Percentiles rank a stretch among this genome's conserved stretches.
Evolutionary conservation across 2,888 invertebrate species (phyloP).

Genomic region (Bimastos eiseni): DNA sequence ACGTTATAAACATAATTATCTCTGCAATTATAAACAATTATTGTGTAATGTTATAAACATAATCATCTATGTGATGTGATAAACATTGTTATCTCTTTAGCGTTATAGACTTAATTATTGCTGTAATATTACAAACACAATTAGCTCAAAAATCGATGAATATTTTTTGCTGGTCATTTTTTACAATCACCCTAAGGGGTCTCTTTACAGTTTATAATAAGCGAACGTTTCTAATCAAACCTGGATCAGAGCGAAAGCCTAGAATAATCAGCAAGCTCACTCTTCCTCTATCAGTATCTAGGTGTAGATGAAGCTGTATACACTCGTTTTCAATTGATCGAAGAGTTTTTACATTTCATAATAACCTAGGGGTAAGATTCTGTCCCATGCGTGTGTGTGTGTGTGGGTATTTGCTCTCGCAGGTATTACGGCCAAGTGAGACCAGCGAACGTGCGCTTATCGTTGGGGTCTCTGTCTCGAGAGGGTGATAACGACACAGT

Average conservation of each 20-base stretch:
- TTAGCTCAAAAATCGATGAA: no score
- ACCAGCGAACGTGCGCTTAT: not conserved
- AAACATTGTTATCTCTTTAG: no score
- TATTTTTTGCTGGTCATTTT: no score
- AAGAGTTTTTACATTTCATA: not conserved
- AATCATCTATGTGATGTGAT: no score
- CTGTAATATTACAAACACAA: no score
- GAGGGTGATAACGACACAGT: not conserved
- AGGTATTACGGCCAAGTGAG: not conserved
- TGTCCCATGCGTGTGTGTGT: not conserved
- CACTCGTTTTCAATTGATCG: not conserved
- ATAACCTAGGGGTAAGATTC: not conserved
- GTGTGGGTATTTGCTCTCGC: not conserved
- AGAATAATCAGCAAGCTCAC: not conserved
- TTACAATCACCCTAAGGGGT: no score
- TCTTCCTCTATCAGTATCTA: not conserved
- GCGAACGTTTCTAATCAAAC: no score
- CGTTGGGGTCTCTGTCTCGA: not conserved
- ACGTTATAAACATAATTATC: no score
- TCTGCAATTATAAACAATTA: no score
- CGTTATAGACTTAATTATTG: no score
- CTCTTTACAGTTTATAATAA: no score
- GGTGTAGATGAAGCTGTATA: not conserved
- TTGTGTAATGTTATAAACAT: no score
- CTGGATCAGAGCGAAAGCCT: not conserved